Percentiles rank a stretch among this genome's conserved stretches.
These are phyloP conservation scores for Heliconius erato DNA, from an alignment of 2,888 invertebrate species.

Conservation along the genomic window DNA sequence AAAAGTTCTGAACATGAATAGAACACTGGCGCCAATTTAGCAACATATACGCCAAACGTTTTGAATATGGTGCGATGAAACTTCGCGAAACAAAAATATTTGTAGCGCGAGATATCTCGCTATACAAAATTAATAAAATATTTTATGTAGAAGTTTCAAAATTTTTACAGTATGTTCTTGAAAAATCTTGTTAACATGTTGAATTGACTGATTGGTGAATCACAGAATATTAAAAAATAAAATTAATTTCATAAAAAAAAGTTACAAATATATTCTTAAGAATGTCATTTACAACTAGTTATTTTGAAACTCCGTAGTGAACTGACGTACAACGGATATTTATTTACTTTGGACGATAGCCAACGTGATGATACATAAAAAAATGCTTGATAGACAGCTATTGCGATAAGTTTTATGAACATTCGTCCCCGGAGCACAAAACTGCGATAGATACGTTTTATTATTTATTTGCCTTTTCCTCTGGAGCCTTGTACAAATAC, in stretches of 20 bases:
- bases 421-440: neutral
- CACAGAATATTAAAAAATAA: neutral
- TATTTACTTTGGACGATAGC: slow-evolving; percentile 65
- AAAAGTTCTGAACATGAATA: neutral
- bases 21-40: neutral
- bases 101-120: slow-evolving; percentile 1
- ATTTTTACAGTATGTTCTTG: neutral
- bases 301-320: slow-evolving; percentile 59
- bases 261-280: neutral
- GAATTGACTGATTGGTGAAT: neutral
- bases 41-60: neutral
- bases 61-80: slow-evolving; percentile 12
- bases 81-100: slow-evolving; percentile 23
- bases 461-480: neutral
- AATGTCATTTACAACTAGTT: slow-evolving; percentile 40
- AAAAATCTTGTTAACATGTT: neutral
- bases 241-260: neutral
- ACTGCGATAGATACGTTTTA: neutral
- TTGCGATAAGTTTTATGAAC: slow-evolving; percentile 15
- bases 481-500: neutral
- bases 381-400: slow-evolving; percentile 43
- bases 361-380: slow-evolving; percentile 62
- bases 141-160: neutral
- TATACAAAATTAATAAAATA: neutral
- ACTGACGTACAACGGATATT: slow-evolving; percentile 68